Evolutionary conservation across 2,888 invertebrate species (phyloP), one percentile per base, ranked within the genome.

Genomic region (Steinernema carpocapsae): DNA sequence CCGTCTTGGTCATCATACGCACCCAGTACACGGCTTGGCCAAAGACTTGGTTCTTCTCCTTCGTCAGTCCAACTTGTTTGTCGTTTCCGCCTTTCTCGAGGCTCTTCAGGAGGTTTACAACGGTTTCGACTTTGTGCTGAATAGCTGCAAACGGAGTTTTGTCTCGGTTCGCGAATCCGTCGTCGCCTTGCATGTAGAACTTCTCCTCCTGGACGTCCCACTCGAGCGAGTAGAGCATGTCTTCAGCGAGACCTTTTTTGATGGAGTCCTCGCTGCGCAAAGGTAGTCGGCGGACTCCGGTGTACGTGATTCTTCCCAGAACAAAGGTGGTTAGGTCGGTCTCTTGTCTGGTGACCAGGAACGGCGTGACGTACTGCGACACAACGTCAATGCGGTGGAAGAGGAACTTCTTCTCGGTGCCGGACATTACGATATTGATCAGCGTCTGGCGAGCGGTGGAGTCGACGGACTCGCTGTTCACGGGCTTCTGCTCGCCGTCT

Each of bases 111-210:
- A 56, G 56, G 2, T 56, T 3, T 4, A 56, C 24, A 56, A 56
- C 24, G 3, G 17, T 12, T 14, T 26, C 22, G 1, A 56, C 56
- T 24, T 56, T 56, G 22, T 26, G 17, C 2, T 4, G 3, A 4
- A 56, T 4, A 22, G 4, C 24, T 1, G 26, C 22, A 26, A 56
- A 56, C 12, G 56, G 56, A 3, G 24, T 7, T 19, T 56, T 3
- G 22, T 26, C 19, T 19, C 26, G 24, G 26, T 26, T 42, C 19
- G 19, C 32, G 72, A 76, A 79, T 45, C 80, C 82, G 17, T 78
- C 80, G 76, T 83, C 83, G 74, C 85, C 85, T 59, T 76, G 46
- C 77, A 80, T 80, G 76, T 78, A 82, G 79, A 84, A 85, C 42
- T 80, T 76, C 75, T 83, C 80, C 72, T 80, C 79, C n/a, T 74